A percentile compares a stretch with the other conserved stretches of the same genome.
Conservation (phyloP, 2,113 vertebrate species). For the Monarcha castaneiventris region DNA sequence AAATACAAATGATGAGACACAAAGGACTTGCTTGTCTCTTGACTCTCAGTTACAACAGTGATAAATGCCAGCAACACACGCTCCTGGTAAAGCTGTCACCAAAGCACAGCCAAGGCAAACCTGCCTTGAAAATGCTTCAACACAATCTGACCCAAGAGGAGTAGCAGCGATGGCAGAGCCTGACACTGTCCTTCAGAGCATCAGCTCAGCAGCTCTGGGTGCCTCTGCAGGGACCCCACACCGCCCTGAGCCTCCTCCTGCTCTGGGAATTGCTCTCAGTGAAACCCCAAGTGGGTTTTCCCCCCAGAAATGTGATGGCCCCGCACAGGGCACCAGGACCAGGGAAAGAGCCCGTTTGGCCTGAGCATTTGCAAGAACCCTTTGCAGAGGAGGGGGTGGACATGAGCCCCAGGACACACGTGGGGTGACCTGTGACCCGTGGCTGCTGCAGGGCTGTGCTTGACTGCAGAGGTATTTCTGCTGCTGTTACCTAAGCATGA, state of each 20-base stretch:
- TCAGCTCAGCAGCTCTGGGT: not conserved
- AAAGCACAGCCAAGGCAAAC: not conserved
- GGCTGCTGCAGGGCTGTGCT: not conserved
- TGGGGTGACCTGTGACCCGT: not conserved
- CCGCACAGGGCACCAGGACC: fast-evolving
- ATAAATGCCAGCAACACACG: fast-evolving
- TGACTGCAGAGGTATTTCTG: not conserved
- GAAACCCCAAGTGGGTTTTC: fast-evolving
- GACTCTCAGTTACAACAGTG: not conserved
- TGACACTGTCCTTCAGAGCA: not conserved
- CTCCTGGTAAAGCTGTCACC: not conserved
- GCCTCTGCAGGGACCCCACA: not conserved
- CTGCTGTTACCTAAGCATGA: constrained; percentile 19
- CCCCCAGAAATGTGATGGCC: fast-evolving
- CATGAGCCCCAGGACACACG: not conserved
- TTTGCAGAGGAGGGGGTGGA: not conserved
- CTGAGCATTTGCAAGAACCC: fast-evolving
- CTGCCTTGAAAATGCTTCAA: not conserved
- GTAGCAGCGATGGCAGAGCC: fast-evolving
- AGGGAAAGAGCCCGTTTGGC: fast-evolving
- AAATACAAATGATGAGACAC: fast-evolving
- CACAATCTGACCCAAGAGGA: not conserved
- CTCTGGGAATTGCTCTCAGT: not conserved
- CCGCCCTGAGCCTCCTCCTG: not conserved
- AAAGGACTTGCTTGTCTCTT: not conserved